Conservation (phyloP, 2,888 invertebrate species). For the Lepetodrilus schrolli region DNA sequence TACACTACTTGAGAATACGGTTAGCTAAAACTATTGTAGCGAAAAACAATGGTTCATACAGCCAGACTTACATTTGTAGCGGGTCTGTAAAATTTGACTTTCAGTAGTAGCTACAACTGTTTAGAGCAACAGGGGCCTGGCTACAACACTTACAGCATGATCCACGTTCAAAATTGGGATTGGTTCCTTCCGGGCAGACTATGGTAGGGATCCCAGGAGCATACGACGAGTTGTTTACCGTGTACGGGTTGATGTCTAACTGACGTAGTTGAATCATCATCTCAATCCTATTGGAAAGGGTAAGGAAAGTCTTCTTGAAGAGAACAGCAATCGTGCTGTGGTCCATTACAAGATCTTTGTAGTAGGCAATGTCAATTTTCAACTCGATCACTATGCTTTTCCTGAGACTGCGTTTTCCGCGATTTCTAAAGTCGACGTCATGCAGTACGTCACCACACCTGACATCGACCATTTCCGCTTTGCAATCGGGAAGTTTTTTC, state of each 20-base stretch:
- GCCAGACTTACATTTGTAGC: no score
- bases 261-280: neutral
- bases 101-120: no score
- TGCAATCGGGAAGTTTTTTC: neutral
- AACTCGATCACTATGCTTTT: neutral
- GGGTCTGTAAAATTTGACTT: no score
- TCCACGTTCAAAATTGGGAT: neutral
- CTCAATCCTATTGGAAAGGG: neutral
- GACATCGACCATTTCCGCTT: constrained; percentile 7
- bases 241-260: neutral
- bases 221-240: neutral
- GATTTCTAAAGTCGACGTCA: no score
- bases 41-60: neutral
- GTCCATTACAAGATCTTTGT: neutral
- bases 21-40: neutral
- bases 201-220: neutral
- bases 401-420: neutral
- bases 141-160: neutral
- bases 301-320: neutral
- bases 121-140: no score
- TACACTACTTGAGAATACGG: no score
- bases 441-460: neutral
- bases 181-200: neutral
- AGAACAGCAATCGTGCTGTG: neutral
- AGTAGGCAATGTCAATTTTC: neutral